Base-by-base conservation (phyloP, 2,888 invertebrate species). In the Melieria picta region DNA sequence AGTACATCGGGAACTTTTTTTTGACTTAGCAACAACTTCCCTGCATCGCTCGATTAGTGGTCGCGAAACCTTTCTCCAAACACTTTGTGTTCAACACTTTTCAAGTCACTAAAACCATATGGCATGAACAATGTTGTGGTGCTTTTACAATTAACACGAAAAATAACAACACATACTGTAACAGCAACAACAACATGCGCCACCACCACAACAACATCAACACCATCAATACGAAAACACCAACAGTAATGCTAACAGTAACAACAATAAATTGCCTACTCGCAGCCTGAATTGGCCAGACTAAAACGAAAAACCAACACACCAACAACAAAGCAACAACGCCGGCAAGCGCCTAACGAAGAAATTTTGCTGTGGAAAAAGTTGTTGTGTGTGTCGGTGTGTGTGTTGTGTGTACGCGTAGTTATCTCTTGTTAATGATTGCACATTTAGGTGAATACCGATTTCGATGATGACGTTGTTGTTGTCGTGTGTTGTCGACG, bases 391-490 rank as follows among this genome's bases (percentile, higher is more conserved):
- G 10, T 56, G n/a, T n/a, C n/a, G n/a, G n/a, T n/a, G 47, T 64
- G 13, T 63, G 45, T 13, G 58, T 72, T 63, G 58, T 47, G 4
- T 50, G 46, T 72, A 60, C 57, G 46, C n/a, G 52, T 60, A 50
- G 55, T 65, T 62, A 61, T 61, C 11, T 30, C 55, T 71, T 74
- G 63, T 67, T 72, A 69, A 65, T 74, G 71, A 74, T 72, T 60
- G 72, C 74, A 74, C 74, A 74, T 74, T 74, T 74, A 74, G 74
- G 74, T 74, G 71, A 74, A 74, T 62, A 67, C n/a, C 42, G 58
- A 65, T 58, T 60, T 61, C 57, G 46, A 61, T 60, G 52, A 67
- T 43, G 57, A 13, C 16, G 65, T 16, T 43, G 50, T 10, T 47
- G 7, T 16, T 62, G 16, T 42, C 48, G 43, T 30, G 30, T 30